phyloP scores from a whole-genome alignment of 2,113 vertebrate genomes.

The Stigmatopora nigra region DNA sequence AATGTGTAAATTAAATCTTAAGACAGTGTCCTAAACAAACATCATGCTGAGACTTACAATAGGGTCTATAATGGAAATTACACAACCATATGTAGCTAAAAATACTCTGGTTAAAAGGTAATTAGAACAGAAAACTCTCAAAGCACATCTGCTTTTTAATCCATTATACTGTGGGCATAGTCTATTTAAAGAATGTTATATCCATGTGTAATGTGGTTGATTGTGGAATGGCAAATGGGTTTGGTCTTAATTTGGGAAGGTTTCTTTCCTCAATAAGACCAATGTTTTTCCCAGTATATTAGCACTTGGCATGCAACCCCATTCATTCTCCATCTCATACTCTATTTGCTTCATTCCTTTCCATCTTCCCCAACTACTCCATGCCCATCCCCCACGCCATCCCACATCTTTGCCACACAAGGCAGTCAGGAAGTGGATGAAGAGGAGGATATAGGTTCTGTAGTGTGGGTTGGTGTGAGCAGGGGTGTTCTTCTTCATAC shows the following conservation, averaged over 20 bases:
- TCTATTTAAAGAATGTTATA: slow-evolving; percentile 12
- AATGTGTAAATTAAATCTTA: too few relatives aligned
- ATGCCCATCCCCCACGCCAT: slow-evolving; percentile 61
- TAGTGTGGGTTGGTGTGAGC: slow-evolving; percentile 18
- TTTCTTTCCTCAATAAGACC: slow-evolving; percentile 68
- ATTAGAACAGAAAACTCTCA: slow-evolving; percentile 1
- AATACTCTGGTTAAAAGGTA: slow-evolving; percentile 20
- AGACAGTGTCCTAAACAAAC: slow-evolving; percentile 20
- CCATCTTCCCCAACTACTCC: slow-evolving; percentile 59
- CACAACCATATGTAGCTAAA: slow-evolving; percentile 31
- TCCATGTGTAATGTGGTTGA: slow-evolving; percentile 35
- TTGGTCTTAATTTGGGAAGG: slow-evolving; percentile 55
- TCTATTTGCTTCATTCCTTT: slow-evolving; percentile 68
- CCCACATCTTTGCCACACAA: slow-evolving; percentile 56
- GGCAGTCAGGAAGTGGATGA: slow-evolving; percentile 46
- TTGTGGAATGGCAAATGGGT: slow-evolving; percentile 30
- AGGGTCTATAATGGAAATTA: slow-evolving; percentile 48
- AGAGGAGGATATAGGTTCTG: slow-evolving; percentile 45
- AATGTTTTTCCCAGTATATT: slow-evolving; percentile 74
- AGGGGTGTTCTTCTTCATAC: slow-evolving; percentile 39
- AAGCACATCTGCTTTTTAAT: not conserved
- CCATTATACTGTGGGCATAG: not conserved
- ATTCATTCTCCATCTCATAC: slow-evolving; percentile 57
- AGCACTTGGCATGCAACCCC: slow-evolving; percentile 60
- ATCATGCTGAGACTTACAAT: slow-evolving; percentile 15